Conservation (phyloP, 1,140 invertebrate genomes). For the Phenacoccus solenopsis region DNA sequence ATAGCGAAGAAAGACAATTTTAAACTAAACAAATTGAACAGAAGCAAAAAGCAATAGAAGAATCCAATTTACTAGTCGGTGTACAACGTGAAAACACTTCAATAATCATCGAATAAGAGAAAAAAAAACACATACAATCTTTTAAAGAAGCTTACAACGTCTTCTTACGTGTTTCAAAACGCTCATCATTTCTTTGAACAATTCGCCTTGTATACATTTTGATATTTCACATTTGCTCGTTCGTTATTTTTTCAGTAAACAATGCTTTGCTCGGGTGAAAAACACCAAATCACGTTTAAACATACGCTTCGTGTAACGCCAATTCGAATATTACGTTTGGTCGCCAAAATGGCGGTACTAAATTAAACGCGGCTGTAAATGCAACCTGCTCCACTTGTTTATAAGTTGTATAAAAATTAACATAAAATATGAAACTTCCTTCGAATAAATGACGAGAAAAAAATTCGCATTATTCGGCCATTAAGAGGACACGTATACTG, state of each 20-base stretch:
- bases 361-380: too few species aligned
- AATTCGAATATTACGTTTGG: too few species aligned
- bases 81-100: background rate
- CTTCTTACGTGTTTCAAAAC: too few species aligned
- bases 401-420: too few species aligned
- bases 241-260: background rate
- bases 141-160: background rate
- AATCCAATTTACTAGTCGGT: background rate
- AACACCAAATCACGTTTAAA: background rate
- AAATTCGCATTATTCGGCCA: too few species aligned
- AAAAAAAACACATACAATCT: background rate
- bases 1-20: constrained; percentile 3
- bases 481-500: too few species aligned
- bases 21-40: constrained; percentile 3
- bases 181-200: background rate
- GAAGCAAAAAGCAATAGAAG: constrained; percentile 1
- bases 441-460: too few species aligned
- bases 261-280: background rate
- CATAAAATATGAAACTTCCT: too few species aligned
- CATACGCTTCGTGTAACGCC: background rate
- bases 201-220: too few species aligned
- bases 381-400: too few species aligned
- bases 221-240: background rate
- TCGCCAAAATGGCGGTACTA: too few species aligned
- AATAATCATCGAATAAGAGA: background rate